Conservation (phyloP, 1,140 invertebrate genomes). For the Medauroidea extradentata region DNA sequence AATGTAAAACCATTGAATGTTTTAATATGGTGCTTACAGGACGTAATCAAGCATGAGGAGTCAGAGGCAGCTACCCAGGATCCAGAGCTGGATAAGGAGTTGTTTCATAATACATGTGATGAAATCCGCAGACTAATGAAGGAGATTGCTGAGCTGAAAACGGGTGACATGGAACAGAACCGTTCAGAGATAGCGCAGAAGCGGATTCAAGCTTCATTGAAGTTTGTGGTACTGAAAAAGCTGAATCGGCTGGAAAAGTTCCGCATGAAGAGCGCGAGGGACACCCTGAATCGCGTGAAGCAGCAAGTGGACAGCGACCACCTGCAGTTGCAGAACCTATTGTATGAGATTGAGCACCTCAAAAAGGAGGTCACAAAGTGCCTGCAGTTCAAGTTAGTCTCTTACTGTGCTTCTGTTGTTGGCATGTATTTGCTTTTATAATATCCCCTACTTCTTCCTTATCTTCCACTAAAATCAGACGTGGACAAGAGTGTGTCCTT, state of each 20-base stretch:
- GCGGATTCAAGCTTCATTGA: constrained; percentile 64
- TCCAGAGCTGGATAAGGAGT: constrained; percentile 58
- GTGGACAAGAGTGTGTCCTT: not conserved
- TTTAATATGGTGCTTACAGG: constrained; percentile 52
- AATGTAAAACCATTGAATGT: too few relatives aligned
- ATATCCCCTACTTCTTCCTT: not conserved
- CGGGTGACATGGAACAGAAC: constrained; percentile 44
- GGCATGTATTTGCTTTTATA: not conserved
- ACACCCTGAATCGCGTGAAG: constrained; percentile 73
- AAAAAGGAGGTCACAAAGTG: constrained; percentile 92
- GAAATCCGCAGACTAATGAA: constrained; percentile 58
- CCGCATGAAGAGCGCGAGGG: constrained; percentile 71
- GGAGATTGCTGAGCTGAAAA: constrained; percentile 62
- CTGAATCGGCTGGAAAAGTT: constrained; percentile 88
- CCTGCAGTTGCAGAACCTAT: constrained; percentile 87
- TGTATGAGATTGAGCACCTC: constrained; percentile 91
- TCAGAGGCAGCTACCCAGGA: constrained; percentile 61
- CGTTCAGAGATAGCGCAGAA: constrained; percentile 57
- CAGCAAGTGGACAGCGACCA: constrained; percentile 84
- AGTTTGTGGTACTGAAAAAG: constrained; percentile 79
- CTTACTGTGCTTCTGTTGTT: not conserved
- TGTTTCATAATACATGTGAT: constrained; percentile 64
- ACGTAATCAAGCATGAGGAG: constrained; percentile 66
- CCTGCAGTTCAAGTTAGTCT: constrained; percentile 76
- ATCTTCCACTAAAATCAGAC: not conserved